These are phyloP conservation scores for Theonella swinhoei DNA, from an alignment of 37 sponge, comb jelly and placozoan genomes.

Conservation along the genomic window DNA sequence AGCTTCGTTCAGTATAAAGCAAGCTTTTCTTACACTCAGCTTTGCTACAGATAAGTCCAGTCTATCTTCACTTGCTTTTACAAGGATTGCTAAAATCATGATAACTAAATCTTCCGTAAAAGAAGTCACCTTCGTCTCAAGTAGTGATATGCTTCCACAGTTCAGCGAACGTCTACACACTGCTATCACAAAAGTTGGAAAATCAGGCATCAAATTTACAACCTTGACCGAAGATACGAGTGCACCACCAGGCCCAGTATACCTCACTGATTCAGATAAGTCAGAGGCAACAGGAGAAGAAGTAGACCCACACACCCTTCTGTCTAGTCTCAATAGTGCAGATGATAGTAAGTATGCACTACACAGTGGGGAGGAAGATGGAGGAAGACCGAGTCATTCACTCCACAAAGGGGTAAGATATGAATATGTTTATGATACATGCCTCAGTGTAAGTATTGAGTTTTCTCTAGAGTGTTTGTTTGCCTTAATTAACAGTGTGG, in stretches of 20 bases:
- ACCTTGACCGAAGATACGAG: conserved; percentile 11
- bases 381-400: background rate
- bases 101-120: background rate
- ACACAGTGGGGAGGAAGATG: background rate
- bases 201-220: background rate
- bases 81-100: background rate
- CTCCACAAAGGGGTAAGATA: background rate
- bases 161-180: conserved; percentile 3
- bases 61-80: too few species aligned
- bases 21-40: conserved; percentile 12
- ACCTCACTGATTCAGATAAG: conserved; percentile 13
- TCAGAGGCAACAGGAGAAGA: background rate
- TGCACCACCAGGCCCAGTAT: conserved; percentile 23
- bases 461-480: too few species aligned
- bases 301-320: conserved; percentile 24
- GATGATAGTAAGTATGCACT: background rate
- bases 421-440: background rate
- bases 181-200: background rate
- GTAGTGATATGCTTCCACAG: background rate
- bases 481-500: too few species aligned
- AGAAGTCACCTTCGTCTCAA: conserved; percentile 38
- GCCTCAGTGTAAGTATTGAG: background rate
- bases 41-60: too few species aligned
- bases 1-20: background rate
- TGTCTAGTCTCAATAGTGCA: conserved; percentile 28